These are phyloP conservation scores for Astur gentilis DNA, from an alignment of 2,113 vertebrate genomes.

Conservation along the genomic window DNA sequence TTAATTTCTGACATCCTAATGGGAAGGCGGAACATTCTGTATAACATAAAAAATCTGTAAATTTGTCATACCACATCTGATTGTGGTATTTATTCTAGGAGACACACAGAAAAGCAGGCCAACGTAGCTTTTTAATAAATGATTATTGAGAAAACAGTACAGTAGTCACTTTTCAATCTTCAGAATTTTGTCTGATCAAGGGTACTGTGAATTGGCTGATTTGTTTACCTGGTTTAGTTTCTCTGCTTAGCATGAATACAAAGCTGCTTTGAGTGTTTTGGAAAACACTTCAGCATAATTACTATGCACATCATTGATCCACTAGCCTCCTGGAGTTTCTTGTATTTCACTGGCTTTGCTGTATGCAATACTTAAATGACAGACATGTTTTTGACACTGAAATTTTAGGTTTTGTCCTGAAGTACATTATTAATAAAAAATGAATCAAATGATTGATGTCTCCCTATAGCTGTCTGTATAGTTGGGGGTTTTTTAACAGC, in stretches of 20 bases:
- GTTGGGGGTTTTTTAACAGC: background rate
- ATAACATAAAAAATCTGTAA: background rate
- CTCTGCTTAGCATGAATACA: background rate
- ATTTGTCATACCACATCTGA: background rate
- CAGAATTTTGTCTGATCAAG: slow-evolving; percentile 13
- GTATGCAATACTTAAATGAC: background rate
- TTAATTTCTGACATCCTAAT: background rate
- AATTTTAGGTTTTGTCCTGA: background rate
- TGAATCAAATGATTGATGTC: background rate
- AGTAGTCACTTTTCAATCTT: slow-evolving; percentile 19
- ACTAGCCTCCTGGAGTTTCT: background rate
- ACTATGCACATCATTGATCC: slow-evolving; percentile 3
- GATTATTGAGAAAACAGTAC: background rate
- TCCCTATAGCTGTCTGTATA: background rate
- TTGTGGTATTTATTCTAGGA: background rate
- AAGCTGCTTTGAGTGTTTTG: background rate
- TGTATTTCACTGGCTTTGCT: background rate
- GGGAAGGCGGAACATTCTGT: background rate
- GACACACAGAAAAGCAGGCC: background rate
- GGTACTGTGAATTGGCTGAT: background rate
- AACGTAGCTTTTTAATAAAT: background rate
- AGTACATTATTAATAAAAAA: background rate
- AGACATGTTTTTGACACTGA: background rate
- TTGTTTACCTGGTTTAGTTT: slow-evolving; percentile 33
- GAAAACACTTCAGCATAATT: slow-evolving; percentile 35